Percentiles rank a stretch among this genome's conserved stretches.
Evolutionary conservation across 2,797 vertebrate genomes (phyloP).

Genomic region (Aotus griseimembra): DNA sequence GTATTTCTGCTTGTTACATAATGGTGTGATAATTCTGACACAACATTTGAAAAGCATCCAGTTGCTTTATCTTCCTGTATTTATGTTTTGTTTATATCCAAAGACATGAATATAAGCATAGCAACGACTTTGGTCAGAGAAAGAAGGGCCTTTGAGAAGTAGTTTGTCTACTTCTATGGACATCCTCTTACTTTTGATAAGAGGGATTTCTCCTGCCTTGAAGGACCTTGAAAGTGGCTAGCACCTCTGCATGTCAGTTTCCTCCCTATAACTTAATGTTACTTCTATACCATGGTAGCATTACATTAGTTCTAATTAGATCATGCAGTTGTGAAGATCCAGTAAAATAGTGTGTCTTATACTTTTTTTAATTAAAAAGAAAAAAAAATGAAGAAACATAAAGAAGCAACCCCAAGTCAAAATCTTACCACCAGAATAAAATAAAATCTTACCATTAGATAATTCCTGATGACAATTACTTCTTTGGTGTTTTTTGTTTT

Average conservation of each 20-base stretch:
- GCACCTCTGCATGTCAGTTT: not conserved
- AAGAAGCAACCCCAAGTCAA: not conserved
- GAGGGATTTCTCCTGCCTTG: not conserved
- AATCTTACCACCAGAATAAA: not conserved
- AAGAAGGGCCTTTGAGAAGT: not conserved
- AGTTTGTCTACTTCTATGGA: not conserved
- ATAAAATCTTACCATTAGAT: not conserved
- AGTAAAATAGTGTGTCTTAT: not conserved
- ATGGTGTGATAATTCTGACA: not conserved
- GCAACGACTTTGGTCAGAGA: not conserved
- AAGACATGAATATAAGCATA: conserved; percentile 6
- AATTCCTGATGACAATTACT: not conserved
- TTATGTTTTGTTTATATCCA: conserved; percentile 27
- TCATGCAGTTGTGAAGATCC: not conserved
- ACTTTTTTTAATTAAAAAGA: no score
- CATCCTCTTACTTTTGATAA: not conserved
- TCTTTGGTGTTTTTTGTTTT: no score
- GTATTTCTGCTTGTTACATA: conserved; percentile 54
- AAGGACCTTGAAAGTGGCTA: not conserved
- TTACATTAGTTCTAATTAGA: not conserved
- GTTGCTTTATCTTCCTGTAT: not conserved
- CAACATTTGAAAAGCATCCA: not conserved
- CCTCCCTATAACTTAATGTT: not conserved
- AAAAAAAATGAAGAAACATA: not conserved
- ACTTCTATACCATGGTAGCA: not conserved